These are phyloP conservation scores for Dascyllus trimaculatus DNA, from an alignment of 2,113 vertebrate species.

Conservation along the genomic window DNA sequence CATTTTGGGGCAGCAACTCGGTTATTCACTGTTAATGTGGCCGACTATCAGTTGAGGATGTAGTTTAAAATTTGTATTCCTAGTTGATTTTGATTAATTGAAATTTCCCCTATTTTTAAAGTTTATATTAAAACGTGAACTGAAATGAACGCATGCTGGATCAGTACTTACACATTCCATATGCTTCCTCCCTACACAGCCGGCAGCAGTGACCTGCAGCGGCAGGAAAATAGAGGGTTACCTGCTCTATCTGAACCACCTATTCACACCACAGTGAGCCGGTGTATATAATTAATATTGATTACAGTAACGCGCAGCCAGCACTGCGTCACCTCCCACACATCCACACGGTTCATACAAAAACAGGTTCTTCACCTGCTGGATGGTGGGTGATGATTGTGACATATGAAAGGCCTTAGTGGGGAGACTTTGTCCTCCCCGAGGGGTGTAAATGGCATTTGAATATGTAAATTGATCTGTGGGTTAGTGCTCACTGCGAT, in stretches of 20 bases:
- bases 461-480: slow-evolving; percentile 36
- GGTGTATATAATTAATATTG: slow-evolving; percentile 67
- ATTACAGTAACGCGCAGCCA: slow-evolving; percentile 56
- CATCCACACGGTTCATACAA: slow-evolving; percentile 44
- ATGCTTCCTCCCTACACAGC: neutral
- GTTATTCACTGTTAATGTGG: too few species aligned
- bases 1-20: too few species aligned
- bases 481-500: slow-evolving; percentile 20
- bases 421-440: slow-evolving; percentile 12
- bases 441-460: slow-evolving; percentile 17
- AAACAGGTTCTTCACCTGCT: slow-evolving; percentile 60
- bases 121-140: too few species aligned
- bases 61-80: too few species aligned
- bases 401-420: slow-evolving; percentile 10
- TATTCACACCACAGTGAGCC: slow-evolving; percentile 30
- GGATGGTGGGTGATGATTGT: slow-evolving; percentile 46
- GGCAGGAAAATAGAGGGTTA: slow-evolving; percentile 4
- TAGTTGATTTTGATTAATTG: too few species aligned
- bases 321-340: slow-evolving; percentile 48
- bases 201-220: neutral
- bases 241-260: slow-evolving; percentile 6
- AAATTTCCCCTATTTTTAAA: too few species aligned
- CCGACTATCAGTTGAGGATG: too few species aligned
- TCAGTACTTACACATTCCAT: too few species aligned
- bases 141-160: too few species aligned